Evolutionary conservation across 2,113 vertebrate species (phyloP).

Genomic region (Cisticola juncidis): DNA sequence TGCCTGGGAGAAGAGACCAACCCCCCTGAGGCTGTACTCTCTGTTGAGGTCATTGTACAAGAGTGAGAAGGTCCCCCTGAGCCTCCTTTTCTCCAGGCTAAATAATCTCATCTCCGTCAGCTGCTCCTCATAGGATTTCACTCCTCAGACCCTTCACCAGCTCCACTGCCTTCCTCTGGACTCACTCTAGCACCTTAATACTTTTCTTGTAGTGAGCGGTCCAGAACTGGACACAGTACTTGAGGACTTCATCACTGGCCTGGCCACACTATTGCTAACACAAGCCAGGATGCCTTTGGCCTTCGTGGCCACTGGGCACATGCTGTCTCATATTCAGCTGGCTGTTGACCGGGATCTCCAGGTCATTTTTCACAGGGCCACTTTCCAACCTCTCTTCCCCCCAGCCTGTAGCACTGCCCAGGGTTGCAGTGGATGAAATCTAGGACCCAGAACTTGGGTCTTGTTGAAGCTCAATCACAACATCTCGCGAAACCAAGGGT

Average conservation of each 20-base stretch:
- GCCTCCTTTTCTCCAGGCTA: not conserved
- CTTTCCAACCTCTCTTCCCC: not conserved
- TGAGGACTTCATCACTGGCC: not conserved
- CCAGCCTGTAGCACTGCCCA: not conserved
- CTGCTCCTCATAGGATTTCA: fast-evolving
- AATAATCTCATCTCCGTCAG: not conserved
- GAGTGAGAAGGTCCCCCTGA: fast-evolving
- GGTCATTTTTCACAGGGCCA: not conserved
- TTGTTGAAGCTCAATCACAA: not conserved
- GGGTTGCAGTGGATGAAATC: not conserved
- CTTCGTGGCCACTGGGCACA: not conserved
- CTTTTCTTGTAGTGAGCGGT: not conserved
- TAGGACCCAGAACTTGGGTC: not conserved
- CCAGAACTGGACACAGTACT: not conserved
- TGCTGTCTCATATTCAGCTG: fast-evolving
- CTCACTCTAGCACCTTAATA: not conserved
- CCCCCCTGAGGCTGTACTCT: fast-evolving
- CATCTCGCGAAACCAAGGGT: not conserved
- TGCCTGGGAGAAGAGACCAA: not conserved
- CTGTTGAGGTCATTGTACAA: not conserved
- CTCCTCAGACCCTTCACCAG: not conserved
- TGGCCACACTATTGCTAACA: not conserved
- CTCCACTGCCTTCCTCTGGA: not conserved
- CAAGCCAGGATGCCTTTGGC: not conserved
- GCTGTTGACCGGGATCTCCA: not conserved